Evolutionary conservation across 1,140 invertebrate genomes (phyloP).

Genomic region (Megathymus violae): DNA sequence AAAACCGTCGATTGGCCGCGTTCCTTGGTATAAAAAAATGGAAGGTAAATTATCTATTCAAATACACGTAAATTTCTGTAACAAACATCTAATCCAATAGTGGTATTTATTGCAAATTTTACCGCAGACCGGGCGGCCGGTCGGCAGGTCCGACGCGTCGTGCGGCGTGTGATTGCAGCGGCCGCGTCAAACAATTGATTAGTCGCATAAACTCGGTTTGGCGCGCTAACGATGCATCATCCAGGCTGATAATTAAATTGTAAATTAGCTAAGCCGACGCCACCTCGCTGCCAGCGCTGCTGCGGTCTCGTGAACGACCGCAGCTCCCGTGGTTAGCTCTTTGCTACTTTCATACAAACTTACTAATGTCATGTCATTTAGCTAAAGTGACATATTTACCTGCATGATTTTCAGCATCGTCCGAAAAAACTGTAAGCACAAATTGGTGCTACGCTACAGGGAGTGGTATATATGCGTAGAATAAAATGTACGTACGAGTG

Average conservation of each 20-base stretch:
- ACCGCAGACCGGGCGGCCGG: slow-evolving; percentile 32
- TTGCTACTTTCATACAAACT: slow-evolving; percentile 38
- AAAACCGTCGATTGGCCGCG: no score
- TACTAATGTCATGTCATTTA: slow-evolving; percentile 18
- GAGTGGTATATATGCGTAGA: slow-evolving; percentile 30
- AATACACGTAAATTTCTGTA: not conserved
- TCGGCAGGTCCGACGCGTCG: slow-evolving; percentile 24
- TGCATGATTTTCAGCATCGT: not conserved
- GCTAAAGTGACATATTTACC: slow-evolving; percentile 6
- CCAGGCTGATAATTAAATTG: slow-evolving; percentile 81
- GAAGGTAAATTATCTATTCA: not conserved
- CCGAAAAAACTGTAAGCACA: slow-evolving; percentile 9
- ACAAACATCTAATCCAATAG: slow-evolving; percentile 19
- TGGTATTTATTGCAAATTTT: slow-evolving; percentile 16
- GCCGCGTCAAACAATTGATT: slow-evolving; percentile 83
- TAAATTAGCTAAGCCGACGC: slow-evolving; percentile 82
- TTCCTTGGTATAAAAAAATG: no score
- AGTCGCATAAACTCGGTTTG: slow-evolving; percentile 83
- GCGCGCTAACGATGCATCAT: slow-evolving; percentile 82
- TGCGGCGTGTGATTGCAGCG: slow-evolving; percentile 78
- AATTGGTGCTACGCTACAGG: not conserved
- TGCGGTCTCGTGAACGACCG: slow-evolving; percentile 45
- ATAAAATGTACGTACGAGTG: slow-evolving; percentile 55
- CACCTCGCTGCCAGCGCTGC: slow-evolving; percentile 60
- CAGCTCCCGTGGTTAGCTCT: slow-evolving; percentile 43